A percentile compares a stretch with the other conserved stretches of the same genome.
phyloP scores from a whole-genome alignment of 2,797 vertebrate species.

The Hippoglossus hippoglossus region DNA sequence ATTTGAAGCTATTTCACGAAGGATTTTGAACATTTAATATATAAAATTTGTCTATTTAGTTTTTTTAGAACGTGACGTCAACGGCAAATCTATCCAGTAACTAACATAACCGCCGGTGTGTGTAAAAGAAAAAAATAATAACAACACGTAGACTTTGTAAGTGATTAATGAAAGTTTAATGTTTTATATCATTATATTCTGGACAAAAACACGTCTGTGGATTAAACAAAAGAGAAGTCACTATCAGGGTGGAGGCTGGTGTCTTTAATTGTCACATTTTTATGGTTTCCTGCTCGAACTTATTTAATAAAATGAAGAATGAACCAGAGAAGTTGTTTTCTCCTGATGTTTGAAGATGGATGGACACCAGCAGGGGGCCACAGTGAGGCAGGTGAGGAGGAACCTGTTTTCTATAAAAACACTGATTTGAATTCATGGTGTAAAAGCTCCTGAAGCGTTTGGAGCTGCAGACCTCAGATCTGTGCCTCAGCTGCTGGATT shows the following conservation, averaged over 20 bases:
- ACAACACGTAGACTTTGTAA: slow-evolving; percentile 75
- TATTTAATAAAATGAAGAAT: slow-evolving; percentile 80
- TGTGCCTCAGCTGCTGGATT: background rate
- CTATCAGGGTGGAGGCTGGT: slow-evolving; percentile 68
- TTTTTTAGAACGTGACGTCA: slow-evolving; percentile 80
- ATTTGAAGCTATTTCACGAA: slow-evolving; percentile 85
- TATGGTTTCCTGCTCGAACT: slow-evolving; percentile 77
- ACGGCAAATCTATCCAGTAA: slow-evolving; percentile 74
- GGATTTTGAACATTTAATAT: slow-evolving; percentile 89
- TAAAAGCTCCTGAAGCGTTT: background rate
- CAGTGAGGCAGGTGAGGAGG: slow-evolving; percentile 24
- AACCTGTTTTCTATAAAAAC: slow-evolving; percentile 6
- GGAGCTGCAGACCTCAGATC: too few species aligned
- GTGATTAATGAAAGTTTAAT: slow-evolving; percentile 76
- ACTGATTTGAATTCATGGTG: slow-evolving; percentile 26
- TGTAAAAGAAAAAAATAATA: slow-evolving; percentile 50
- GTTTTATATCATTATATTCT: slow-evolving; percentile 80
- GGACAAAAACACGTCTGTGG: slow-evolving; percentile 67
- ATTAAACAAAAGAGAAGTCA: slow-evolving; percentile 53
- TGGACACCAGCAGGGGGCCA: slow-evolving; percentile 52
- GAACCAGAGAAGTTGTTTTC: slow-evolving; percentile 29
- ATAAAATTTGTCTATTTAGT: slow-evolving; percentile 87
- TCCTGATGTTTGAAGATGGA: background rate
- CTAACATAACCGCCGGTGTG: slow-evolving; percentile 77
- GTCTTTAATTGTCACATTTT: slow-evolving; percentile 77